Evolutionary conservation across 2,888 invertebrate genomes (phyloP).

Genomic region (Brassicogethes aeneus): DNA sequence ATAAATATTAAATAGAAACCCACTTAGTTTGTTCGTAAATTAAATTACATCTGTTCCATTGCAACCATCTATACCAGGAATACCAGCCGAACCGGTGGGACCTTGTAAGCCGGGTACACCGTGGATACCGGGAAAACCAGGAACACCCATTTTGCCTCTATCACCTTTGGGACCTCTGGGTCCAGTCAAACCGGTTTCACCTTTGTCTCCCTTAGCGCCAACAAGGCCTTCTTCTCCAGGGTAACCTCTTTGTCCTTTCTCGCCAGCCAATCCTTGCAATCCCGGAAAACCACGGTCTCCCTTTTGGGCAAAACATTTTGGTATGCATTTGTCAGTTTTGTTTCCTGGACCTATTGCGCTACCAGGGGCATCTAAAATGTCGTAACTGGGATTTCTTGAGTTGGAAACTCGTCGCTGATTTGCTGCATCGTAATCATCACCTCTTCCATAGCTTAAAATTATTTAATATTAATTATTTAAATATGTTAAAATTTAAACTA

Average conservation of each 20-base stretch:
- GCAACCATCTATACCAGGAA: slow-evolving; percentile 86
- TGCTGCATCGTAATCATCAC: slow-evolving; percentile 24
- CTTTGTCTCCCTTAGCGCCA: slow-evolving; percentile 84
- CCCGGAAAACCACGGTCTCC: slow-evolving; percentile 76
- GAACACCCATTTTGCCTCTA: slow-evolving; percentile 75
- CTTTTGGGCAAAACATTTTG: slow-evolving; percentile 85
- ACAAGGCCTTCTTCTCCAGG: slow-evolving; percentile 77
- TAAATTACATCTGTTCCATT: slow-evolving; percentile 85
- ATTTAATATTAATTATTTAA: no score
- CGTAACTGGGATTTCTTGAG: slow-evolving; percentile 38
- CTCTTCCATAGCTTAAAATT: slow-evolving; percentile 36
- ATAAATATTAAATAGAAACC: slow-evolving; percentile 4
- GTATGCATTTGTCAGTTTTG: slow-evolving; percentile 63
- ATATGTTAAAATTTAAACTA: no score
- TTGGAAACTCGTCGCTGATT: no score
- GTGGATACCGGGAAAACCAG: slow-evolving; percentile 73
- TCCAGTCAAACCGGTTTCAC: slow-evolving; percentile 75
- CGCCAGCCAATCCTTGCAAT: slow-evolving; percentile 59
- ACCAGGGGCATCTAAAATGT: slow-evolving; percentile 41
- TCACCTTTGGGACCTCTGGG: slow-evolving; percentile 78
- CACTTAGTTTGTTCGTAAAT: slow-evolving; percentile 8
- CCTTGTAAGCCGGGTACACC: slow-evolving; percentile 67
- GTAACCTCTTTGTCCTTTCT: slow-evolving; percentile 69
- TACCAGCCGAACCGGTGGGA: slow-evolving; percentile 62
- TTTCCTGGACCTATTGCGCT: slow-evolving; percentile 40